Base-by-base conservation (phyloP, 53 echinoderm and acorn worm genomes). In the Patiria pectinifera region DNA sequence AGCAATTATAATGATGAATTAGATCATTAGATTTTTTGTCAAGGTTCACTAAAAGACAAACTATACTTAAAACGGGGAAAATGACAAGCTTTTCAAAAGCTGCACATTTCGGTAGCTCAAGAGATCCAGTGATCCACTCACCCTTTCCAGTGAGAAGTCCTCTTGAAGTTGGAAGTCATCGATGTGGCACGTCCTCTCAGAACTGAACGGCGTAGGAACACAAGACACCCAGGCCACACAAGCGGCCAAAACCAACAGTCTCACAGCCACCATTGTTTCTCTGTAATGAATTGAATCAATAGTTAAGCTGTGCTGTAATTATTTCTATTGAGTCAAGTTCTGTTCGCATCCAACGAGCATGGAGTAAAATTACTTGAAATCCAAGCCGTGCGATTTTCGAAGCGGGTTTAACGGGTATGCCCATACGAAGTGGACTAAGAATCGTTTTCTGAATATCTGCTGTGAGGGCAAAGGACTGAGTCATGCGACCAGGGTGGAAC, bases 101-200 rank as follows among this genome's bases (percentile, higher is more conserved):
- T 60, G 9, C 12, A 12, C 60, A 60, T 60, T 12, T 12, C 60
- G 12, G 60, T 60, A 60, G 60, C 12, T 60, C 60, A 60, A 60
- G 12, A 60, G 60, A 8, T 60, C 12, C 35, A 35, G 35, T 35
- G 35, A 60, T 8, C 60, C 60, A 79, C 82, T 81, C 84, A 95
- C 95, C 92, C 89, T 91, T 80, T 95, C 95, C 62, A 93, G 59
- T 26, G 87, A 88, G 78, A 95, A 94, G 79, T 94, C 44, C 53
- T 95, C 84, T 70, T 93, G 83, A 14, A 95, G 85, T 92, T 91
- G 80, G 26, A 90, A 81, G 66, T 80, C 77, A 24, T 66, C 81
- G 12, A 90, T 69, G 26, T 48, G 76, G 48, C 90, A 90, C 25
- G 8, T 26, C 22, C 90, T 90, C 7, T n/a, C 90, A 44, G 6